Percentiles rank a stretch among this genome's conserved stretches.
Evolutionary conservation across 2,888 invertebrate species (phyloP).

Genomic region (Ceraclea dissimilis): DNA sequence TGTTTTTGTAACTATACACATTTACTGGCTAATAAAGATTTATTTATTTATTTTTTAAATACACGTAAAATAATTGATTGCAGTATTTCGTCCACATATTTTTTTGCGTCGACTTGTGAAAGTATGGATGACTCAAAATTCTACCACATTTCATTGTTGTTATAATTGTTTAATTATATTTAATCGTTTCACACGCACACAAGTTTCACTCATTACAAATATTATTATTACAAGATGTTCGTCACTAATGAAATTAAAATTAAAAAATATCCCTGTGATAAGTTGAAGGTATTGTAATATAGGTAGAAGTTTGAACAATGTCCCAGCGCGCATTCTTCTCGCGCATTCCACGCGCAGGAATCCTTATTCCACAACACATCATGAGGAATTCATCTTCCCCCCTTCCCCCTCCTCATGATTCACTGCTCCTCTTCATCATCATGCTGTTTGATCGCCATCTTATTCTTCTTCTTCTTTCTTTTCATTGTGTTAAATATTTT

Average conservation of each 20-base stretch:
- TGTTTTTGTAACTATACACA: no score
- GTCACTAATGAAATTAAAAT: slow-evolving; percentile 1
- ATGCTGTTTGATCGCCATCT: neutral
- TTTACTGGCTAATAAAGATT: no score
- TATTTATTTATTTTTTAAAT: no score
- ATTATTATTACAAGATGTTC: neutral
- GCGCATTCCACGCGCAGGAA: slow-evolving; percentile 16
- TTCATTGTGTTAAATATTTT: slow-evolving; percentile 20
- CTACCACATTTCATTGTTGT: no score
- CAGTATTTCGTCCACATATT: no score
- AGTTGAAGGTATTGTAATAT: no score
- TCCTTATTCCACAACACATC: slow-evolving; percentile 11
- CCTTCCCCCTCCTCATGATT: no score
- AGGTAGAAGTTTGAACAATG: slow-evolving; percentile 7
- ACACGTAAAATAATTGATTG: no score
- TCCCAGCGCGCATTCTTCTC: slow-evolving; percentile 20
- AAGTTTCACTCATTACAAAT: neutral
- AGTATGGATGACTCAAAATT: no score
- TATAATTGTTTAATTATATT: no score
- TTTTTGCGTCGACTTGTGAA: no score
- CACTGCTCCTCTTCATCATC: neutral
- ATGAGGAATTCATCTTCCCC: slow-evolving; percentile 17
- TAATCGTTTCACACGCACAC: neutral
- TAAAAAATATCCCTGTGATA: neutral
- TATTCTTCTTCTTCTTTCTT: neutral